Evolutionary conservation across 2,113 vertebrate species (phyloP), one percentile per base, ranked within the genome.

Genomic region (Zingel zingel): DNA sequence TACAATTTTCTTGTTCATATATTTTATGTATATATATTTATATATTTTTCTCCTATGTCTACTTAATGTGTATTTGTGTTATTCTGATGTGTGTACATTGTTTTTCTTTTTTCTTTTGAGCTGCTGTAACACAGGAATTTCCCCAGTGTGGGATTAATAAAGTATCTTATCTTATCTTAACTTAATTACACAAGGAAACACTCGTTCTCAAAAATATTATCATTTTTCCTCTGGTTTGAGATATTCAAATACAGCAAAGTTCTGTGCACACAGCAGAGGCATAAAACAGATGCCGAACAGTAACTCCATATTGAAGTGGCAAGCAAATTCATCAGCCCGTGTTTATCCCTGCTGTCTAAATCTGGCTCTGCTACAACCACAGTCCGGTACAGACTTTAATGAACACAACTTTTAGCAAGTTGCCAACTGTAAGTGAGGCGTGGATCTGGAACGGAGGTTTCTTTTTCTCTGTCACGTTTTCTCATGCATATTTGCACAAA

Each of bases 351-450:
- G 58, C 62, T 69, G 21, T 67, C 36, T 59, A 54, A 79, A 77
- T 78, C 69, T 71, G 73, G 76, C 71, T 85, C 79, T 19, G 66
- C 71, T 48, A 53, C 77, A 81, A 36, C 54, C 14, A 9, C 21
- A 12, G 23, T 57, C 71, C 54, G n/a, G 61, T 71, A 50, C 67
- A 84, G 71, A 72, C 62, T 81, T 81, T 79, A 76, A 64, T 69
- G 74, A 82, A 64, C 72, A 73, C 27, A 72, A 66, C 72, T 78
- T 59, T 14, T 23, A 56, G 33, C 25, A 58, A 59, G 50, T 25
- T 61, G 36, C 83, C 78, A 82, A 66, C 73, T 76, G 66, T 79
- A 79, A 79, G 54, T 58, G 61, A 89, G 47, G 6, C 59, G 69
- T 21, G 74, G 66, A 69, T 78, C 57, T 56, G 71, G 23, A 76